Base-by-base conservation (phyloP, 2,888 invertebrate genomes). In the Sicus ferrugineus region DNA sequence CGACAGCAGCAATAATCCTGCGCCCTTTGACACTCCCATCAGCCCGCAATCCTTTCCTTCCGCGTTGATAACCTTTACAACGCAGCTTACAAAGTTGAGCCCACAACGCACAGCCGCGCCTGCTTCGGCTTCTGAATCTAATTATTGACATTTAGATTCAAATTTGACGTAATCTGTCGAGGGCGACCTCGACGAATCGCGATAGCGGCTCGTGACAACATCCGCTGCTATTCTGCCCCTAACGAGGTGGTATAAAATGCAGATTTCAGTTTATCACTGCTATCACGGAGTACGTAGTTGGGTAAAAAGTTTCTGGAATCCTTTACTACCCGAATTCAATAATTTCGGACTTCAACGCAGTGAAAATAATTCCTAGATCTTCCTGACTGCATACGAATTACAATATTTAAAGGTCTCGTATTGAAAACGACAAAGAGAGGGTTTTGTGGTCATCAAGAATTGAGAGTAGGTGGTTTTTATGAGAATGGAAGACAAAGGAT, bases 71-170 rank as follows among this genome's bases (percentile, higher is more conserved):
- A 31, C 52, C 64, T 52, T 26, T 46, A 63, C 30, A 46, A 30
- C 30, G 63, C 31, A 59, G 59, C 46, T 67, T 67, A 67, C 68
- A 62, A 46, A n/a, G 26, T 46, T 68, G 63, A 68, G 62, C 62
- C 62, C 62, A 63, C 26, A 23, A 23, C 28, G 62, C 42, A 11
- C 7, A 62, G 62, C 26, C 46, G 46, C 14, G 28, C n/a, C 14
- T 3, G 28, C 7, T 16, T 30, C 5, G 46, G 46, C 28, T 54
- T 48, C 69, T 66, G 66, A 28, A 59, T 66, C 38, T 66, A 70
- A 66, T 70, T 66, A 70, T 70, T 70, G 69, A 70, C 69, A 70
- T 70, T 70, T 70, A 52, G 65, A 59, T 69, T 64, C 50, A 69
- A 69, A 69, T 69, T 69, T 69, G 64, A 62, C 42, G 68, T 63